Percentiles rank a stretch among this genome's conserved stretches.
Evolutionary conservation across 2,797 vertebrate species (phyloP).

Genomic region (Myripristis jacobus): DNA sequence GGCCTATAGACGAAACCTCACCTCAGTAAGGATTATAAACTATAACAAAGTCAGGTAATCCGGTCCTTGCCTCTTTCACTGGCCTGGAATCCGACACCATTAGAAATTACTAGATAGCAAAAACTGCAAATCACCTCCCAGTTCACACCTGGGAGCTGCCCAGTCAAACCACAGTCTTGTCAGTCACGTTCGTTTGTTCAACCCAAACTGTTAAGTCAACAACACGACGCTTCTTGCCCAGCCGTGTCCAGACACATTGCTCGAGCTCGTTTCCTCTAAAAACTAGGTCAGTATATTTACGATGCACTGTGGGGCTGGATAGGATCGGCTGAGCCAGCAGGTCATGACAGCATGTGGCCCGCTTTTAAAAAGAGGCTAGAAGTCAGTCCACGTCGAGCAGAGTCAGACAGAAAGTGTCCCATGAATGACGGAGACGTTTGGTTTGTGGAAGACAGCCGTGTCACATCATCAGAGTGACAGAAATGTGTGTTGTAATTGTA

Average conservation of each 20-base stretch:
- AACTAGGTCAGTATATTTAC: conserved; percentile 53
- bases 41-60: no score
- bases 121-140: no score
- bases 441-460: no score
- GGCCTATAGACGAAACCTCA: no score
- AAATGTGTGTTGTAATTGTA: no score
- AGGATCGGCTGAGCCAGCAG: conserved; percentile 36
- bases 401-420: no score
- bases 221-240: conserved; percentile 38
- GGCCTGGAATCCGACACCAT: no score
- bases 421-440: no score
- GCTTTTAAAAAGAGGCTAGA: conserved; percentile 13
- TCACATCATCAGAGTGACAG: no score
- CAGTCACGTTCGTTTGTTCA: not conserved
- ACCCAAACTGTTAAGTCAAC: conserved; percentile 3
- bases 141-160: not conserved
- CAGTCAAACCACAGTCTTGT: not conserved
- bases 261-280: conserved; percentile 29
- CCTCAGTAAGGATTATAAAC: no score
- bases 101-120: no score
- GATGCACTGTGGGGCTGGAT: conserved; percentile 34
- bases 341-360: conserved; percentile 19
- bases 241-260: conserved; percentile 18
- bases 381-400: conserved; percentile 34
- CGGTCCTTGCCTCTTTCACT: no score